These are phyloP conservation scores for Drosophila subsilvestris DNA, from an alignment of 2,888 invertebrate genomes.

Conservation along the genomic window DNA sequence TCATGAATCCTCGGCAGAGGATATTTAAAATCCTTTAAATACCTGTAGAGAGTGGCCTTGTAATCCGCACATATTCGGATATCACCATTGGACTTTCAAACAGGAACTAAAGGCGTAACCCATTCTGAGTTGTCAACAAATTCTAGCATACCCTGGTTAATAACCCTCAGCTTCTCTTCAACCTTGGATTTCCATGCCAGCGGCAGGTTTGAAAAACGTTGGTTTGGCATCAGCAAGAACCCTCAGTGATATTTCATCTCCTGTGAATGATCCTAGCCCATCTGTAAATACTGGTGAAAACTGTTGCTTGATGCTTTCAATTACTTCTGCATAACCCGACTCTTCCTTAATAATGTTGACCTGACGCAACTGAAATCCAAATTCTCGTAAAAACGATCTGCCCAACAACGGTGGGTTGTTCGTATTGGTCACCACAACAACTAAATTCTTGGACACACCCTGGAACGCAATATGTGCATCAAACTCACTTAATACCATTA, in stretches of 20 bases:
- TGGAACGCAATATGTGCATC: no score
- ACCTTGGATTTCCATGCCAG: conserved; percentile 11
- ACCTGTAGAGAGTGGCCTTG: not conserved
- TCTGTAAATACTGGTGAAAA: no score
- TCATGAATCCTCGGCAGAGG: not conserved
- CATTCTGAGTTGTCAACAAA: conserved; percentile 2
- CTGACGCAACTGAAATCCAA: not conserved
- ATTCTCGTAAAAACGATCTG: no score
- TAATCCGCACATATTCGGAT: conserved; percentile 2
- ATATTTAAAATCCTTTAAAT: not conserved
- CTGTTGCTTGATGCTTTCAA: not conserved
- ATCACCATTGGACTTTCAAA: conserved; percentile 3
- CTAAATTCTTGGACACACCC: not conserved
- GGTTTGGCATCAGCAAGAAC: not conserved
- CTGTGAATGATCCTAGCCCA: no score
- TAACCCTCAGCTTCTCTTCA: not conserved
- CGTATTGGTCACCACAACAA: not conserved
- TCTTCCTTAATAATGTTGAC: not conserved
- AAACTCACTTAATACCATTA: no score
- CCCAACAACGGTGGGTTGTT: no score
- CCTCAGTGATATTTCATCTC: no score
- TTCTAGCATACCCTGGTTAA: not conserved
- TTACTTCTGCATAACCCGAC: not conserved
- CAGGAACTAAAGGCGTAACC: conserved; percentile 12
- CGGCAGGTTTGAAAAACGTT: not conserved